A percentile compares a stretch with the other conserved stretches of the same genome.
phyloP scores from a whole-genome alignment of 2,888 invertebrate genomes.

The Fragum sueziense region DNA sequence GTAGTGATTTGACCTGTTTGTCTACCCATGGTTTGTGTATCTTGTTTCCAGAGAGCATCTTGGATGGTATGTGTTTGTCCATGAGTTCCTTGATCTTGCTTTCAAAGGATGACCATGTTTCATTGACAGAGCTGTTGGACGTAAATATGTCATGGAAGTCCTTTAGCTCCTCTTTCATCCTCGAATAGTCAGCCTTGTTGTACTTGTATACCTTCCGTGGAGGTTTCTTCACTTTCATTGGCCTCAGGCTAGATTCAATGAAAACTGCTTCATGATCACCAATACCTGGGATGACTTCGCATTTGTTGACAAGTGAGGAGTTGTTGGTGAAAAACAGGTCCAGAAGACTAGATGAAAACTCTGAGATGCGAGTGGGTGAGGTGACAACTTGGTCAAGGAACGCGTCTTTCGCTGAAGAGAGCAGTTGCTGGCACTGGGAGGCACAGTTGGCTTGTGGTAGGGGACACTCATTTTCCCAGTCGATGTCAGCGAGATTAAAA shows the following conservation, averaged over 20 bases:
- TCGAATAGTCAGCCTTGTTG: constrained; percentile 29
- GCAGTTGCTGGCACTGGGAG: constrained; percentile 22
- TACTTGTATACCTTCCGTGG: constrained; percentile 33
- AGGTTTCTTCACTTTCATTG: constrained; percentile 23
- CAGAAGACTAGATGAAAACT: constrained; percentile 8
- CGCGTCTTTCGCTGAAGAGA: constrained; percentile 22
- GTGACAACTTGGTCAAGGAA: constrained; percentile 32
- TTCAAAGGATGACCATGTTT: constrained; percentile 29
- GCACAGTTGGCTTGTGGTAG: background rate
- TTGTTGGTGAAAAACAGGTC: constrained; percentile 47
- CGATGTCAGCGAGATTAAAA: constrained; percentile 10
- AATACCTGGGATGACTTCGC: constrained; percentile 27
- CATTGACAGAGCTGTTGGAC: background rate
- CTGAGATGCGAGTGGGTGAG: constrained; percentile 30
- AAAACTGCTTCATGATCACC: constrained; percentile 35
- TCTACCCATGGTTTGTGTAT: constrained; percentile 35
- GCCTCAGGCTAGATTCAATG: constrained; percentile 31
- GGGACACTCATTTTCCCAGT: constrained; percentile 17
- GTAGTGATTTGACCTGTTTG: constrained; percentile 24
- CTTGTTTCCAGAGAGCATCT: constrained; percentile 29
- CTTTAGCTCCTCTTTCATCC: constrained; percentile 16
- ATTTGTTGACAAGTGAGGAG: background rate
- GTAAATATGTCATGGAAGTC: background rate
- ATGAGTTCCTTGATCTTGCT: constrained; percentile 12
- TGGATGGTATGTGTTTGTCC: constrained; percentile 33